Percentiles rank a stretch among this genome's conserved stretches.
These are phyloP conservation scores for Chrysochloris asiatica DNA, from an alignment of 2,113 vertebrate genomes.

Conservation along the genomic window DNA sequence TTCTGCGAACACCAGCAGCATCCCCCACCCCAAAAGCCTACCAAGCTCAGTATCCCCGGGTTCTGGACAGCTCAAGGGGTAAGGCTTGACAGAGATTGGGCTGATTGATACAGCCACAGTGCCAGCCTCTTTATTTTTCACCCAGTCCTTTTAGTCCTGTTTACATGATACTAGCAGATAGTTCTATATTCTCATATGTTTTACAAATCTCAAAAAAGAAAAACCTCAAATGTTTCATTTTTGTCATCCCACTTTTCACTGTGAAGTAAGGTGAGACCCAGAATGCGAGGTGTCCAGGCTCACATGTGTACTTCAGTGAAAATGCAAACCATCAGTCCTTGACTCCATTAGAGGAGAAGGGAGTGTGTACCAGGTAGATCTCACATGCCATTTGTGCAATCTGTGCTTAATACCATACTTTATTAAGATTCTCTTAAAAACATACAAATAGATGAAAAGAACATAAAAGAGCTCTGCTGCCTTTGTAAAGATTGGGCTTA, in stretches of 20 bases:
- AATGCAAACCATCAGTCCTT: background rate
- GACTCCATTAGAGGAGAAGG: background rate
- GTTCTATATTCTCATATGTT: slow-evolving; percentile 72
- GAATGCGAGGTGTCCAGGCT: background rate
- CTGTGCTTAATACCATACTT: background rate
- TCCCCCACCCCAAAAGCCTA: no score
- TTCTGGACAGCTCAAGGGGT: slow-evolving; percentile 28
- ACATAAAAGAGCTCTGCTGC: background rate
- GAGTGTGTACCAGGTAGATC: background rate
- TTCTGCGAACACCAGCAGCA: background rate
- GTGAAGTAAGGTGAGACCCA: slow-evolving; percentile 60
- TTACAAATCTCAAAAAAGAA: slow-evolving; percentile 60
- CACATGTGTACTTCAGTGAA: background rate
- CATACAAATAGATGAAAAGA: background rate
- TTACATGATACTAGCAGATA: slow-evolving; percentile 65
- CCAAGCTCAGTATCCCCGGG: background rate
- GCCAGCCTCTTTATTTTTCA: slow-evolving; percentile 48
- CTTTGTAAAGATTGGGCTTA: background rate
- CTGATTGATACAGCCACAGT: background rate
- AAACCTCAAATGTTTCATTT: background rate
- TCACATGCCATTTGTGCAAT: background rate
- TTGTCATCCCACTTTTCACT: slow-evolving; percentile 65
- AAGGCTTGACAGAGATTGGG: background rate
- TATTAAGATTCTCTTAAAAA: background rate
- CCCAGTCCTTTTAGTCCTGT: slow-evolving; percentile 60